A percentile compares a stretch with the other conserved stretches of the same genome.
Evolutionary conservation across 92 coral and sea anemone genomes (phyloP).

Genomic region (Epizoanthus scotinus): DNA sequence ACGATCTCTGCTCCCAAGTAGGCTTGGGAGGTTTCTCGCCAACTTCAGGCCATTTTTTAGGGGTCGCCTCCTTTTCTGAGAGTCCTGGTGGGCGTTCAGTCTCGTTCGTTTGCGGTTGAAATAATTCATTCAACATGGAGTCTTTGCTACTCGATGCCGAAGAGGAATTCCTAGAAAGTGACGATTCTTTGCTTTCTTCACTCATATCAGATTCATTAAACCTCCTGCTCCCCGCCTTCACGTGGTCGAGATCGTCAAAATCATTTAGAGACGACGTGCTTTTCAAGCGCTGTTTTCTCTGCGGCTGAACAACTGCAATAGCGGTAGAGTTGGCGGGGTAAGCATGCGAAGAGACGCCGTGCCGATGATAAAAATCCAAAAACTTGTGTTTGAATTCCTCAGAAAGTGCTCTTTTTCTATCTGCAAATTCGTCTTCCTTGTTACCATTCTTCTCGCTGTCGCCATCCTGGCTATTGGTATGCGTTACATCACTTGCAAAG

Average conservation of each 20-base stretch:
- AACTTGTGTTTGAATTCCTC: conserved; percentile 13
- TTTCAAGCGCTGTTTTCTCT: conserved; percentile 18
- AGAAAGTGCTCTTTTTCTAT: conserved; percentile 5
- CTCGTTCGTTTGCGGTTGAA: background rate
- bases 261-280: conserved; percentile 20
- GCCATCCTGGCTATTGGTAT: background rate
- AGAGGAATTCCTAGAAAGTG: background rate
- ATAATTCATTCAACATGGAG: background rate
- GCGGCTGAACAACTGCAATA: conserved; percentile 38
- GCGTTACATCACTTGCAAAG: background rate
- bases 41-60: background rate
- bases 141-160: conserved; percentile 10
- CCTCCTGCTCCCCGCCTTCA: conserved; percentile 38
- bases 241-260: conserved; percentile 40
- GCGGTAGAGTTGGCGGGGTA: conserved; percentile 9
- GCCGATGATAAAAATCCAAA: conserved; percentile 13
- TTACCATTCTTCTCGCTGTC: background rate
- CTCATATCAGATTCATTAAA: conserved; percentile 15
- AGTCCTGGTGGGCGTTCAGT: background rate
- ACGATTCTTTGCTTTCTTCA: background rate
- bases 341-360: background rate
- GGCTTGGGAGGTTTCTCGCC: background rate
- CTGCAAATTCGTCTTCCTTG: background rate
- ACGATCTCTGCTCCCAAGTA: background rate
- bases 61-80: background rate